phyloP scores from a whole-genome alignment of 2,113 vertebrate species.

The Archilochus colubris region DNA sequence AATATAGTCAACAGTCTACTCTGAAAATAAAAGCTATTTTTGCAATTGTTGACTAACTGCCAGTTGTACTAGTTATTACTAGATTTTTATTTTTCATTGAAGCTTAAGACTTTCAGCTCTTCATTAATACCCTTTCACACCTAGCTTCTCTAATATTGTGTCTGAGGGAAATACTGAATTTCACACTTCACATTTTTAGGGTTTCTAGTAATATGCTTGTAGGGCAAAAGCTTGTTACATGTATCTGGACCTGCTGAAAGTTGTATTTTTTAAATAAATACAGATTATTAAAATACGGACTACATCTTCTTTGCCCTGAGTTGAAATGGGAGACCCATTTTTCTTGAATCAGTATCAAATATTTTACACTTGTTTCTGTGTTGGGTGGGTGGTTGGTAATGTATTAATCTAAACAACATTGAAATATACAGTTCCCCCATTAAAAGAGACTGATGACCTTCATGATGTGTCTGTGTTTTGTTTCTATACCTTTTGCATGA shows the following conservation, averaged over 20 bases:
- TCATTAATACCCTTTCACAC: not conserved
- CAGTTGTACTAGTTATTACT: conserved; percentile 24
- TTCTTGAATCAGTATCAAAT: conserved; percentile 54
- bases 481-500: conserved; percentile 77
- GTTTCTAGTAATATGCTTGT: conserved; percentile 51
- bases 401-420: conserved; percentile 74
- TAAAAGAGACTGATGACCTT: conserved; percentile 81
- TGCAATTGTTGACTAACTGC: conserved; percentile 35
- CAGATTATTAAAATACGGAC: conserved; percentile 60
- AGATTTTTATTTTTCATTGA: conserved; percentile 10
- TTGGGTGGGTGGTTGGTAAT: conserved; percentile 75
- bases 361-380: conserved; percentile 71
- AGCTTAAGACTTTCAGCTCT: conserved; percentile 15
- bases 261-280: conserved; percentile 77
- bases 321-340: conserved; percentile 71
- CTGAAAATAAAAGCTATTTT: conserved; percentile 37
- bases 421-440: conserved; percentile 75
- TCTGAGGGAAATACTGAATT: conserved; percentile 7
- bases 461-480: conserved; percentile 82
- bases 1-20: conserved; percentile 31
- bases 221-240: conserved; percentile 69
- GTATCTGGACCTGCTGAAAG: conserved; percentile 68
- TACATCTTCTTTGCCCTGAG: conserved; percentile 76
- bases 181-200: conserved; percentile 11
- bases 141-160: not conserved